Conservation (phyloP, 1,140 invertebrate species). For the Drosophila nasuta region DNA sequence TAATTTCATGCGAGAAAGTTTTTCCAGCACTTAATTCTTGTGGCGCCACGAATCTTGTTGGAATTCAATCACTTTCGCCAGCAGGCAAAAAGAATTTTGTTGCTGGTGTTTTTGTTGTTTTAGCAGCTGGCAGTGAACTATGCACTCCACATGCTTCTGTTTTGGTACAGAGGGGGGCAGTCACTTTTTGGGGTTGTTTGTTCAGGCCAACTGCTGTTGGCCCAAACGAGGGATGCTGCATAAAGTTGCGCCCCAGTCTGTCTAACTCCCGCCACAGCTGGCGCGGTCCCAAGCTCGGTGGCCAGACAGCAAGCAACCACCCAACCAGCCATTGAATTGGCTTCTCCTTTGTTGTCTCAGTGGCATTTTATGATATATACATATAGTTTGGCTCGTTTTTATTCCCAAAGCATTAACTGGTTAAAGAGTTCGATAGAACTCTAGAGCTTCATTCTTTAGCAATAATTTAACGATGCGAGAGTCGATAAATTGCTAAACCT, state of each 20-base stretch:
- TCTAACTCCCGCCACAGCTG: constrained; percentile 59
- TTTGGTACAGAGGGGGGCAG: constrained; percentile 38
- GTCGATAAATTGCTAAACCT: background rate
- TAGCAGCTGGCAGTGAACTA: constrained; percentile 51
- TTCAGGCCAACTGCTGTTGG: constrained; percentile 15
- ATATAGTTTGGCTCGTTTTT: constrained; percentile 40
- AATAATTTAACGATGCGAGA: background rate
- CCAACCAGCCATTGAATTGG: background rate
- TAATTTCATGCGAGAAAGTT: constrained; percentile 21
- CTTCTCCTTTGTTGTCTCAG: constrained; percentile 72
- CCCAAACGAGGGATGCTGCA: constrained; percentile 53
- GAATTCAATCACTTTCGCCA: constrained; percentile 75
- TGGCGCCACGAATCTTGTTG: constrained; percentile 51
- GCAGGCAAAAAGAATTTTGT: constrained; percentile 44
- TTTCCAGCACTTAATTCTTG: constrained; percentile 13
- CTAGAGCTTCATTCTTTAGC: background rate
- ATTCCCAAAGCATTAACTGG: constrained; percentile 53
- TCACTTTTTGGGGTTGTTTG: constrained; percentile 28
- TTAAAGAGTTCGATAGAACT: background rate
- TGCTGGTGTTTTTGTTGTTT: background rate
- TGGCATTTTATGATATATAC: constrained; percentile 48
- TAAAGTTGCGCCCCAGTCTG: constrained; percentile 59
- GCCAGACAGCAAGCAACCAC: background rate
- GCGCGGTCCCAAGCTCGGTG: constrained; percentile 25
- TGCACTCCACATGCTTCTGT: constrained; percentile 38